phyloP scores from a whole-genome alignment of 2,888 invertebrate genomes.

The Callimorpha dominula region DNA sequence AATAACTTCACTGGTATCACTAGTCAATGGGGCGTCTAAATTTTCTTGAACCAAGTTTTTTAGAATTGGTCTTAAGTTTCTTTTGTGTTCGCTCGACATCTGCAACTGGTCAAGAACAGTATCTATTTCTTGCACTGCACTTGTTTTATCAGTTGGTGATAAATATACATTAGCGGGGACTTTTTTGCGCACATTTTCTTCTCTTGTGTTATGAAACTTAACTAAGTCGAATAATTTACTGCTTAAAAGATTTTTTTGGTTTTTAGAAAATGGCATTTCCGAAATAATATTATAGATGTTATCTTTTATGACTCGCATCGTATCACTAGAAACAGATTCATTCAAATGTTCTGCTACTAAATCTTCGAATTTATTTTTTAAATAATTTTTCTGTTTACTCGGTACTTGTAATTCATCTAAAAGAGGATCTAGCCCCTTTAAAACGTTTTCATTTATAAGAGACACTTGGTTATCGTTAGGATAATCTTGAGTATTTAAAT shows the following conservation, averaged over 20 bases:
- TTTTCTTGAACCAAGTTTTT: constrained; percentile 6
- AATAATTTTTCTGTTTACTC: not conserved
- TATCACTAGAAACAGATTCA: not conserved
- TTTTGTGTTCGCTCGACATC: not conserved
- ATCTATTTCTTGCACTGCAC: constrained; percentile 1
- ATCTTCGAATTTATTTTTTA: constrained; percentile 1
- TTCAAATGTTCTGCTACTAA: not conserved
- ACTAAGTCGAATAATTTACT: constrained; percentile 5
- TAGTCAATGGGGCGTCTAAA: not conserved
- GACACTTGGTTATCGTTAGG: not conserved
- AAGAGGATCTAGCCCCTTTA: not conserved
- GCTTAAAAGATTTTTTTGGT: constrained; percentile 4
- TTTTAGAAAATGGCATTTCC: constrained; percentile 5
- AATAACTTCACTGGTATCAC: not conserved
- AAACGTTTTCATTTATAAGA: not conserved
- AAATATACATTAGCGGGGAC: not conserved
- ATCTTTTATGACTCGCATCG: constrained; percentile 11
- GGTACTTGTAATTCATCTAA: not conserved
- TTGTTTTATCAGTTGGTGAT: constrained; percentile 2
- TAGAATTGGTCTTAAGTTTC: not conserved
- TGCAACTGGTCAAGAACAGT: not conserved
- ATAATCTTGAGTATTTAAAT: not conserved
- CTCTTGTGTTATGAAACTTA: not conserved
- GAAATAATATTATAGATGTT: constrained; percentile 6
- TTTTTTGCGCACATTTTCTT: not conserved